Base-by-base conservation (phyloP, 1,140 invertebrate species). In the Temnothorax longispinosus region DNA sequence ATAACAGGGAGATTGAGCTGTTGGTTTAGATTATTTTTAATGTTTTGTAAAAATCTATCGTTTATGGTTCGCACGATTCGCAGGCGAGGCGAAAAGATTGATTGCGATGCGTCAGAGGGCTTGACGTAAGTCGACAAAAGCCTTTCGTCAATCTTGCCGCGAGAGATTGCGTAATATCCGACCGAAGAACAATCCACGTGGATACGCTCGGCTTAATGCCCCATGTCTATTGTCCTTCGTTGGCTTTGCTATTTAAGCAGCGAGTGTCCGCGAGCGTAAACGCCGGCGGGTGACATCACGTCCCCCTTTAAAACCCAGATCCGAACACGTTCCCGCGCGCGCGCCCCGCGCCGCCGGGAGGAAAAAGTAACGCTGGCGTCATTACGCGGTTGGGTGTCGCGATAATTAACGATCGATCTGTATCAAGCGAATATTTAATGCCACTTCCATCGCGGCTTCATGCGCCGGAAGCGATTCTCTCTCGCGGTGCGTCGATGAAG, bases 211-310 rank as follows among this genome's bases (percentile, higher is more conserved):
- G 80, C 54, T 89, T 74, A 67, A 87, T 87, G 64, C 47, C 72
- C 69, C 41, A 71, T 62, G 80, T 54, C 67, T 52, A 90, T 92
- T 91, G 85, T 92, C 91, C 88, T 92, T 91, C 89, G 86, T 78
- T 91, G 54, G 71, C 15, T 69, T 67, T 87, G 62, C 85, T 41
- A 74, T 88, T 6, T 89, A 91, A 87, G 69, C 47, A 47, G 69
- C 74, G 77, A 41, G 21, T 27, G 27, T 67, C 44, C 60, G 54
- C 72, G 75, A 85, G 32, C 52, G 81, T 88, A 89, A 89, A 67
- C 71, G 47, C 50, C 64, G 85, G 82, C 64, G 85, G 82, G 58
- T 92, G 91, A 92, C 91, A 90, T 92, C 91, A 92, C 65, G 77
- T 67, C 69, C 67, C 67, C 88, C 80, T 92, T 92, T 89, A 85